Conservation (phyloP, 2,113 vertebrate species). For the Microcebus lehilahytsara region DNA sequence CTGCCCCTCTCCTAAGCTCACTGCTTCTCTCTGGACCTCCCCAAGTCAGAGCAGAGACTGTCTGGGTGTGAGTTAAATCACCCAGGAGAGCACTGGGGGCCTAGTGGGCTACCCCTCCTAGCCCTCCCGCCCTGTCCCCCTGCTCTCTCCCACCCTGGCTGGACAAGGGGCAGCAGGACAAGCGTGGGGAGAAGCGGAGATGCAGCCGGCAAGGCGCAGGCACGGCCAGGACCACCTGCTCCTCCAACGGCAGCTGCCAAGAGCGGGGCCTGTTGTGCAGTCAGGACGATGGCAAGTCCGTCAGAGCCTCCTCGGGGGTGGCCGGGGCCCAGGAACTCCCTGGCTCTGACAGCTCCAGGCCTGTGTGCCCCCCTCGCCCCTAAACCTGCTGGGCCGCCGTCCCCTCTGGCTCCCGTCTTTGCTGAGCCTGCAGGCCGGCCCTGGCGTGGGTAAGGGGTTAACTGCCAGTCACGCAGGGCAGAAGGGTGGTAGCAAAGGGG, state of each 20-base stretch:
- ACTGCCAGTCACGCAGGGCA: background rate
- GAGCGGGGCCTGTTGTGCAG: accelerated
- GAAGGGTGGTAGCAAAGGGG: background rate
- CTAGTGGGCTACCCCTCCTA: accelerated
- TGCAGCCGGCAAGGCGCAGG: background rate
- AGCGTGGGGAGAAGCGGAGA: accelerated
- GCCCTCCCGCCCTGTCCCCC: background rate
- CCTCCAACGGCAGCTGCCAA: accelerated
- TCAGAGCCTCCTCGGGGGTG: background rate
- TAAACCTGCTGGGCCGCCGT: accelerated
- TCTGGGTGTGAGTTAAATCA: background rate
- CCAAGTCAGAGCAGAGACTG: accelerated
- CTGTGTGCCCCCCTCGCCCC: accelerated
- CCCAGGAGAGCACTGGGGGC: accelerated
- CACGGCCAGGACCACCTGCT: accelerated
- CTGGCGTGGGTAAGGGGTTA: background rate
- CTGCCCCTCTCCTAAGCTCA: accelerated
- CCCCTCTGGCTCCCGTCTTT: background rate
- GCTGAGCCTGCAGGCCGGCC: background rate
- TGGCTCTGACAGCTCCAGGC: background rate
- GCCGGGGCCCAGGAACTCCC: no score
- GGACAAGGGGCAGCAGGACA: background rate
- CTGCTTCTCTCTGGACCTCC: no score
- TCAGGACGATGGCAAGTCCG: accelerated
- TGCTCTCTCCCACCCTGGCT: background rate